Conservation (phyloP, 92 coral and sea anemone genomes). For the Zoanthus solanderi region DNA sequence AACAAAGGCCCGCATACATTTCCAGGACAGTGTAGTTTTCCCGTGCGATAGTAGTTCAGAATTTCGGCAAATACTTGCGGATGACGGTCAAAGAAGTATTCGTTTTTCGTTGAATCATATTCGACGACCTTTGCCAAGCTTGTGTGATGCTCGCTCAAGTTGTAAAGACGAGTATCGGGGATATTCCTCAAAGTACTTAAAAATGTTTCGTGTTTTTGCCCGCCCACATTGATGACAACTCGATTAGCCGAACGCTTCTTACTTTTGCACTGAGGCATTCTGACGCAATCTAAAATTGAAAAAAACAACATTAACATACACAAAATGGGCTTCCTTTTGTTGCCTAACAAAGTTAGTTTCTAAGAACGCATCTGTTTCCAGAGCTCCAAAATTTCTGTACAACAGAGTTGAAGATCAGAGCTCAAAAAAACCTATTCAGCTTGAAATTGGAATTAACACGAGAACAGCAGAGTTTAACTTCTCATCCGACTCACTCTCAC, state of each 20-base stretch:
- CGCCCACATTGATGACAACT: constrained; percentile 91
- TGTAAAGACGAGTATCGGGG: constrained; percentile 91
- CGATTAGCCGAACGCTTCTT: constrained; percentile 82
- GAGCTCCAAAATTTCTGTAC: not conserved
- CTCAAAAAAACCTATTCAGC: not conserved
- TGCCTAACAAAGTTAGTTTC: not conserved
- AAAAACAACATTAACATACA: not conserved
- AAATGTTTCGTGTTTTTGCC: constrained; percentile 91
- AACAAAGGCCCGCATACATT: constrained; percentile 96
- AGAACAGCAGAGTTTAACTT: not conserved
- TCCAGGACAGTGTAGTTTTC: constrained; percentile 93
- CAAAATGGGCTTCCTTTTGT: not conserved
- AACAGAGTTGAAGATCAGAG: not conserved
- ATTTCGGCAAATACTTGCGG: constrained; percentile 95
- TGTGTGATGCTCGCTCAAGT: constrained; percentile 87
- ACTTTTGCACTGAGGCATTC: constrained; percentile 72
- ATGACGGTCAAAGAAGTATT: constrained; percentile 96
- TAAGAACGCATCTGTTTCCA: not conserved
- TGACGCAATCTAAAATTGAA: constrained; percentile 24
- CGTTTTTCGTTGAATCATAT: constrained; percentile 77
- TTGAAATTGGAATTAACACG: not conserved
- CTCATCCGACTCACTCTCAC: not conserved
- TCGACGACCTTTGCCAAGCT: constrained; percentile 79
- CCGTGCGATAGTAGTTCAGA: constrained; percentile 94
- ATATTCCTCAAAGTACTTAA: constrained; percentile 86